Percentiles rank a stretch among this genome's conserved stretches.
Evolutionary conservation across 2,888 invertebrate species (phyloP).

Genomic region (Dicranocentrus wangi): DNA sequence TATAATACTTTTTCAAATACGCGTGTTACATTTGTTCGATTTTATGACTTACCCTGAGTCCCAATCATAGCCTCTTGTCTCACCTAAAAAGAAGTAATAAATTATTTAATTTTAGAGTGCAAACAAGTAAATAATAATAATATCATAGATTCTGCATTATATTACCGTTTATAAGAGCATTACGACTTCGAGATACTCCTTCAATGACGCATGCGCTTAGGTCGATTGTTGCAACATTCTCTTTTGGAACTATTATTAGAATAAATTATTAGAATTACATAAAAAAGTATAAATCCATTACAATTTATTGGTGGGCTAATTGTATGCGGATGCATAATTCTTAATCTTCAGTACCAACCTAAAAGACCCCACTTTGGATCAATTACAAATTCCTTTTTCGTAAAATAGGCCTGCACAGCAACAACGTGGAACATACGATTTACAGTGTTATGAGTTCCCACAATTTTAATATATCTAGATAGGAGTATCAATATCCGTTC

Average conservation of each 20-base stretch:
- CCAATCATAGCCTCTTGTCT: slow-evolving; percentile 97
- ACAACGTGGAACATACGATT: slow-evolving; percentile 96
- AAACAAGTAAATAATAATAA: not conserved
- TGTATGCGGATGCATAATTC: too few species aligned
- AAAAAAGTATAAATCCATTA: slow-evolving; percentile 35
- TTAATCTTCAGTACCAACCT: too few species aligned
- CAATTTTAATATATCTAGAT: slow-evolving; percentile 75
- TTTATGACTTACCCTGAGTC: slow-evolving; percentile 81
- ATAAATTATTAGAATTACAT: too few species aligned
- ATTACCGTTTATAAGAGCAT: slow-evolving; percentile 90
- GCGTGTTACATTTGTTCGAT: too few species aligned
- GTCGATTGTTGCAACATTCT: slow-evolving; percentile 93
- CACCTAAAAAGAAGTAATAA: slow-evolving; percentile 76
- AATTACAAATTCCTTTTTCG: slow-evolving; percentile 80
- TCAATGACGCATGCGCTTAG: slow-evolving; percentile 95
- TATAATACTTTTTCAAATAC: not conserved
- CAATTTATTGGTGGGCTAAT: too few species aligned
- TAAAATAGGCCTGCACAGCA: slow-evolving; percentile 91
- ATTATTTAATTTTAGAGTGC: slow-evolving; percentile 6
- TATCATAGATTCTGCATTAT: not conserved
- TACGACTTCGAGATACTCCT: slow-evolving; percentile 93
- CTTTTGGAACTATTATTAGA: slow-evolving; percentile 86
- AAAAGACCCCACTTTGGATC: slow-evolving; percentile 82
- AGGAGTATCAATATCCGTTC: not conserved
- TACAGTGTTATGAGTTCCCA: slow-evolving; percentile 93